Evolutionary conservation across 2,888 invertebrate genomes (phyloP).

Genomic region (Acanthosepion pharaonis): DNA sequence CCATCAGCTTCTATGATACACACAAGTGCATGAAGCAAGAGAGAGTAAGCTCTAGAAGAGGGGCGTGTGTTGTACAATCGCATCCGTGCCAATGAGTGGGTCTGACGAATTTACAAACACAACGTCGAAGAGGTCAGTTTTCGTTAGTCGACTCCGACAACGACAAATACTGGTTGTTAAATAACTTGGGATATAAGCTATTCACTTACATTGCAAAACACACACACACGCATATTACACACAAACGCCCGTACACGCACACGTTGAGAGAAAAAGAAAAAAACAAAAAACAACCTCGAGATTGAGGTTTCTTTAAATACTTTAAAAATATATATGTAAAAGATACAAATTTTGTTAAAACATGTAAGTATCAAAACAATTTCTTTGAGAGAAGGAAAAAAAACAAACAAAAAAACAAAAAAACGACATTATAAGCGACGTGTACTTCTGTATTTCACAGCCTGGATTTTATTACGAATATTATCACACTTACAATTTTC

Average conservation of each 20-base stretch:
- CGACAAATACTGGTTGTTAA: background rate
- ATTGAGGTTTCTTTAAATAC: too few relatives aligned
- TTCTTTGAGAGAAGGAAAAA: too few relatives aligned
- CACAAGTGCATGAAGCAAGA: accelerated
- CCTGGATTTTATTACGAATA: background rate
- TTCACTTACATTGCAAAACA: background rate
- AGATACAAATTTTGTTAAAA: background rate
- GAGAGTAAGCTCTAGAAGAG: background rate
- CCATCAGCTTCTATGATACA: background rate
- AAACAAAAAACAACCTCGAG: background rate
- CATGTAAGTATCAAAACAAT: too few relatives aligned
- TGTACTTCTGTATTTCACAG: background rate
- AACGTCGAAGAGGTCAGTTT: background rate
- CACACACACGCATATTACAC: background rate
- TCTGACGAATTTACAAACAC: background rate
- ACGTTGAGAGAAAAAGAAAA: background rate
- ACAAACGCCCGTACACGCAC: background rate
- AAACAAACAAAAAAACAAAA: too few relatives aligned
- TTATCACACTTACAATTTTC: background rate
- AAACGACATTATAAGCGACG: too few relatives aligned
- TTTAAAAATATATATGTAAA: background rate
- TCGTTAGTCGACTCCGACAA: background rate
- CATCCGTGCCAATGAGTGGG: background rate
- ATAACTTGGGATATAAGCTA: background rate
- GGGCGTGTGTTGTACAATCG: background rate